Base-by-base conservation (phyloP, 2,888 invertebrate genomes). In the Petrolisthes manimaculis region DNA sequence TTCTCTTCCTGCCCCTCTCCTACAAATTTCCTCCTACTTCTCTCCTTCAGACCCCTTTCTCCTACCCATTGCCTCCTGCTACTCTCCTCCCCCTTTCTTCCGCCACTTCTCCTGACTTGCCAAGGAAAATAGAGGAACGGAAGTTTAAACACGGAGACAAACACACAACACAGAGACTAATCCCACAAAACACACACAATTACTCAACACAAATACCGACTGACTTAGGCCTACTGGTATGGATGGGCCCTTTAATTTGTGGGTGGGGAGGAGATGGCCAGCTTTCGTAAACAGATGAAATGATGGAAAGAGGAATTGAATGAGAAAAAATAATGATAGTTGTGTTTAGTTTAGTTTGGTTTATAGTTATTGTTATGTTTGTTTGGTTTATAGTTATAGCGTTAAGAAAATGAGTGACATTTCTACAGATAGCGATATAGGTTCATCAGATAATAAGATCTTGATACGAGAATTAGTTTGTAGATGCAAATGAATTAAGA, bases 121-220 rank as follows among this genome's bases (percentile, higher is more conserved):
- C 5, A 37, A 53, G 53, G 77, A 53, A 53, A 77, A 77, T n/a
- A 77, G 12, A n/a, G 8, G 37, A 77, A 8, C 51, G 18, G 12
- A 6, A 37, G 37, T 37, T 9, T 14, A 77, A 12, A 51, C 77
- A 77, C 77, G 53, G 18, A 53, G 53, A 77, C 37, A 77, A 51
- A 77, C 37, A 53, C 53, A 53, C 37, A 77, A 37, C 21, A 61
- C 56, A 56, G 37, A 81, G 67, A 67, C 81, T 67, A 81, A 81
- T 81, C 67, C 61, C 81, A 81, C 56, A 81, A 37, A 37, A 67
- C 67, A 56, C 81, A 81, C 81, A 81, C 61, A 81, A 81, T 81
- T 81, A 67, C 81, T 37, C 81, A 67, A 67, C 61, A 67, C 81
- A 81, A 81, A 81, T 67, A 81, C 24, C 5, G 4, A 2, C 71